phyloP scores from a whole-genome alignment of 2,888 invertebrate species.

The Ichneumoninae sp. region DNA sequence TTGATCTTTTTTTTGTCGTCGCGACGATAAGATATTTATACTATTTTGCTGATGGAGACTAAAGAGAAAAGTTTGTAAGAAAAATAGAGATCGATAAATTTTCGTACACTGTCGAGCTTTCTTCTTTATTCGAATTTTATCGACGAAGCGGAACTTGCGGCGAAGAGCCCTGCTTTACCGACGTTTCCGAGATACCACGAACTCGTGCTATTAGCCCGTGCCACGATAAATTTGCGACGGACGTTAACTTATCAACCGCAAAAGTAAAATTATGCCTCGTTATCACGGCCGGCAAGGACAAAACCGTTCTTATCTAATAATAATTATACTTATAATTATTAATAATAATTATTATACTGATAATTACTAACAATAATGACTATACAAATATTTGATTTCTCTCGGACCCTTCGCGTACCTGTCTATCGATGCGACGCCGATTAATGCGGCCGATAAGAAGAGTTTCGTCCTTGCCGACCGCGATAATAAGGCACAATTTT shows the following conservation, averaged over 20 bases:
- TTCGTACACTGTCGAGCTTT: background rate
- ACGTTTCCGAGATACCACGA: background rate
- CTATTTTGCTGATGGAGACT: slow-evolving; percentile 35
- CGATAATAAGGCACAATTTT: background rate
- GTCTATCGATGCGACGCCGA: background rate
- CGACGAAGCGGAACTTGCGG: background rate
- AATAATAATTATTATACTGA: background rate
- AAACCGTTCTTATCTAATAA: background rate
- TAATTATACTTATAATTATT: background rate
- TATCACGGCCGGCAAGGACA: background rate
- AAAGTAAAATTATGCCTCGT: background rate
- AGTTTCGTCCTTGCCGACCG: background rate
- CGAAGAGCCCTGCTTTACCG: slow-evolving; percentile 2
- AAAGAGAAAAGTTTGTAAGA: slow-evolving; percentile 33
- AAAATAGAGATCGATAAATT: slow-evolving; percentile 1
- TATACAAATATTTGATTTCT: background rate
- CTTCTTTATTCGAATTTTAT: background rate
- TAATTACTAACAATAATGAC: background rate
- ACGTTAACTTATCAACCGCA: background rate
- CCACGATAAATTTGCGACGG: background rate
- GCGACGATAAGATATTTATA: slow-evolving; percentile 59
- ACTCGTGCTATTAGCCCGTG: background rate
- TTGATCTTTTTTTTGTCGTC: slow-evolving; percentile 33
- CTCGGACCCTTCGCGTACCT: background rate
- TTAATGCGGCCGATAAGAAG: background rate